These are phyloP conservation scores for Anguilla marmorata DNA, from an alignment of 2,797 vertebrate species.

Conservation along the genomic window DNA sequence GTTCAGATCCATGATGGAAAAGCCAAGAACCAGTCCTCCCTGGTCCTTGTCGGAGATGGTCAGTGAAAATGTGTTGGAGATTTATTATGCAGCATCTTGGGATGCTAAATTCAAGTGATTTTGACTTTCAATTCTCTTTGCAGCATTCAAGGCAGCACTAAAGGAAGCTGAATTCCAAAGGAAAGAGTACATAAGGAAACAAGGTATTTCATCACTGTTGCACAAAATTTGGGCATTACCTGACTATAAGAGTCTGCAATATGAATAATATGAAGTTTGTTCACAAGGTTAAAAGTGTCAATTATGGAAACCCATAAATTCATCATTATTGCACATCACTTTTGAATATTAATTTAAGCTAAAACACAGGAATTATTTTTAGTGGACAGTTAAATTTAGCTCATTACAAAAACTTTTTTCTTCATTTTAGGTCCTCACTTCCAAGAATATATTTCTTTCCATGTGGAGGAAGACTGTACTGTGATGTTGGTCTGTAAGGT, in stretches of 20 bases:
- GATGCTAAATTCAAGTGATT: not conserved
- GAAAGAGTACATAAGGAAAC: slow-evolving; percentile 92
- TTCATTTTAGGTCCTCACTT: slow-evolving; percentile 85
- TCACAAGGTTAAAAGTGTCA: not conserved
- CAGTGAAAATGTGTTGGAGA: slow-evolving; percentile 45
- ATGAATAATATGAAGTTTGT: not conserved
- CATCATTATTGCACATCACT: not conserved
- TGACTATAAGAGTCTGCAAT: not conserved
- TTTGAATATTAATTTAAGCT: not conserved
- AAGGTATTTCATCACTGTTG: slow-evolving; percentile 72
- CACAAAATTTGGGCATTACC: not conserved
- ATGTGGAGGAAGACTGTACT: slow-evolving; percentile 86
- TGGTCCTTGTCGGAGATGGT: slow-evolving; percentile 97
- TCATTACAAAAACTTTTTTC: not conserved
- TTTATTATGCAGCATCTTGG: not conserved
- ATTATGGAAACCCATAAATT: not conserved
- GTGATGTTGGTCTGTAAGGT: slow-evolving; percentile 88
- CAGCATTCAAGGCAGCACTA: slow-evolving; percentile 85
- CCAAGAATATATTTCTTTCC: slow-evolving; percentile 84
- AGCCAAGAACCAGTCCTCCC: slow-evolving; percentile 89
- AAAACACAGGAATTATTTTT: not conserved
- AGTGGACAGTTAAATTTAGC: not conserved
- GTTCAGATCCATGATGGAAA: slow-evolving; percentile 92
- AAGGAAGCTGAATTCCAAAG: slow-evolving; percentile 91
- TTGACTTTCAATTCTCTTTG: slow-evolving; percentile 26